Base-by-base conservation (phyloP, 1,140 invertebrate genomes). In the Odontomachus brunneus region DNA sequence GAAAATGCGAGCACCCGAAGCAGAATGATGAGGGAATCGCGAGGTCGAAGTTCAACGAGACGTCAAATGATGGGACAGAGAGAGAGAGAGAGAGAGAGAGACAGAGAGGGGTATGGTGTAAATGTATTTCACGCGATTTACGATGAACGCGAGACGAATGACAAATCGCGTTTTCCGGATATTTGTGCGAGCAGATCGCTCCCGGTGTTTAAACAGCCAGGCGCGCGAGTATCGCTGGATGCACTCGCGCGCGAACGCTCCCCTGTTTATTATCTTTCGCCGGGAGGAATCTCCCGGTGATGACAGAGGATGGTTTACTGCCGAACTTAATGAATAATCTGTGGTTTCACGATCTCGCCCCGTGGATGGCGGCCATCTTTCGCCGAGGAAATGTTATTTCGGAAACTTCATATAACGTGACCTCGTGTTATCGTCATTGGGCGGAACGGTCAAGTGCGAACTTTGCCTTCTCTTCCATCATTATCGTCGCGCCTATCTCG, bases 241-340 rank as follows among this genome's bases (percentile, higher is more conserved):
- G 80, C 73, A 85, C 85, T 87, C 84, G 84, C 51, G 14, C 55
- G 53, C 72, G 26, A 78, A 78, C 69, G 75, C 75, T 51, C 17
- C 51, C 38, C 29, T 65, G 86, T 87, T 87, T 87, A 84, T 87
- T 87, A 87, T 87, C 86, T 80, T 87, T 74, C 67, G 67, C 73
- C 51, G 69, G 69, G 84, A 87, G 73, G 85, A 83, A 87, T 87
- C 81, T 80, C 83, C 85, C 80, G 51, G 82, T 59, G 86, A 87
- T 86, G 86, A 87, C 86, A 69, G 73, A 87, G 57, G 72, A 84
- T 84, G 73, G 85, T 84, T 86, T 87, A 87, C 86, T 57, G 60
- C 15, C 81, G 60, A 86, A 84, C 84, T 87, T 87, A 86, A 86
- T 87, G 86, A 87, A 84, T 78, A 87, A 87, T 87, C 85, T 71